Base-by-base conservation (phyloP, 2,888 invertebrate species). In the Eudemis profundana region DNA sequence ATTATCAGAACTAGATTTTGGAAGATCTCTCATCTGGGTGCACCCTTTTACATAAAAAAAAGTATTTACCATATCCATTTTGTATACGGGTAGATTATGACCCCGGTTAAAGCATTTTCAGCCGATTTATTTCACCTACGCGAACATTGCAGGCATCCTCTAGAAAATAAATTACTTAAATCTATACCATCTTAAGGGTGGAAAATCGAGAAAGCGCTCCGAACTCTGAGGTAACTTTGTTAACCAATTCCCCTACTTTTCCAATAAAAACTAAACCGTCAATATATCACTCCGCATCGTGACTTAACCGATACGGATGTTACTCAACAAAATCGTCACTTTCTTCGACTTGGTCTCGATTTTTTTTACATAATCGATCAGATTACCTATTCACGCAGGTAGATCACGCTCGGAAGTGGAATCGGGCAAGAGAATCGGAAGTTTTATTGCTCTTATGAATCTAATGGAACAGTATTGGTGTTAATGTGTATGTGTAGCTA, bases 361-460 rank as follows among this genome's bases (percentile, higher is more conserved):
- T 65, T 64, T 63, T 69, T 70, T 70, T 70, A 68, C 63, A 65
- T 68, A 70, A 70, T 69, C 69, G 68, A 66, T 65, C 54, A 40
- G 63, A 54, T 68, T 47, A 15, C 64, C 61, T 66, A 61, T 68
- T 56, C 61, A 62, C 53, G 61, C 63, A 40, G 50, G 68, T 66
- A 57, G 44, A 66, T 56, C 70, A 68, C 69, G 61, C 60, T 33
- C 61, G 69, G 67, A 69, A 69, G 57, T 50, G 33, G 38, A 59
- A 21, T n/a, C n/a, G n/a, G n/a, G n/a, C 21, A 40, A 60, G 17
- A 38, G 27, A 51, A 27, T 53, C 54, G 42, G 57, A 51, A 33
- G 33, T 62, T 62, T 60, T 61, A 64, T 66, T 42, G 21, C 50
- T 54, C 36, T 40, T 15, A 59, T 59, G 50, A 29, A 23, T 54